Evolutionary conservation across 2,888 invertebrate genomes (phyloP), one percentile per base, ranked within the genome.

Genomic region (Caenorhabditis auriculariae): DNA sequence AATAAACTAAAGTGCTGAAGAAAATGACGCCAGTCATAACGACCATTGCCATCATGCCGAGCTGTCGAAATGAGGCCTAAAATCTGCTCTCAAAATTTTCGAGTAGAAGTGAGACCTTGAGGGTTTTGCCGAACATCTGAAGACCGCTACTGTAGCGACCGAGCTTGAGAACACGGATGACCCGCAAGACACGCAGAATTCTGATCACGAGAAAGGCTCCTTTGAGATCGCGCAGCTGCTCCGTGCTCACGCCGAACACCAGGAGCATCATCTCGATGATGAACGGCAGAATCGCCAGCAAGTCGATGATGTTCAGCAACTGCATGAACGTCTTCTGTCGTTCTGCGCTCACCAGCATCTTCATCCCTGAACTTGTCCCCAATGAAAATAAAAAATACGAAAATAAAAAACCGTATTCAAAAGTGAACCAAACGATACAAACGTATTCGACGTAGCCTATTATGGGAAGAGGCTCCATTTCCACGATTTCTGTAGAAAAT

Each of bases 1-100:
- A 78, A 55, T 77, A 78, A 24, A 78, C 72, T 9, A 78, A 56
- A 9, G 78, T 77, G 6, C 72, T 70, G 67, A 78, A 78, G 69
- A 78, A 77, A 24, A 78, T 75, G 43, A 78, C 76, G 9, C 77
- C 77, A 4, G 77, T 78, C 52, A 72, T 54, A 23, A 78, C 75
- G 7, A 78, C 77, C 74, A 77, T 76, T 4, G 73, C 74, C 77
- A 78, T 76, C 78, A 78, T 78, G 37, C 74, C 74, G 23, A 77
- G 53, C 58, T 76, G 75, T 17, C 76, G 66, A 63, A 71, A 75
- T 4, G 64, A 63, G 4, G 69, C 70, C 70, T 71, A 45, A 29
- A 59, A 49, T 43, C 15, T 17, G 21, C 12, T 2, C n/a, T n/a
- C n/a, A n/a, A 23, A n/a, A 15, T 12, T 46, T 24, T 43, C 17